Base-by-base conservation (phyloP, 2,888 invertebrate species). In the Perizoma flavofasciatum region DNA sequence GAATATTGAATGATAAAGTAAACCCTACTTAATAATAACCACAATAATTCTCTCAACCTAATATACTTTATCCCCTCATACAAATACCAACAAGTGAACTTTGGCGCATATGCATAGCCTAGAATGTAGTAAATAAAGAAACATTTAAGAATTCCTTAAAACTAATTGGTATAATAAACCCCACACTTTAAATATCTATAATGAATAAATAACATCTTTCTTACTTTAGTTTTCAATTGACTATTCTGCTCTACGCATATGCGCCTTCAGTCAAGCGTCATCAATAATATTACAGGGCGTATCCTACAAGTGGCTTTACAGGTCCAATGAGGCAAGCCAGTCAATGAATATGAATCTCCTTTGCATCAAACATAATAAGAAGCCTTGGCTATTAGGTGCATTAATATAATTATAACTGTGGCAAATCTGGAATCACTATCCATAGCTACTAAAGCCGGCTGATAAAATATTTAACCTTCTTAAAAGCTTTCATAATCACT, bases 311-410 rank as follows among this genome's bases (percentile, higher is more conserved):
- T 59, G 60, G 50, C 60, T 63, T 57, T 55, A 64, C 57, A 59
- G 47, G 55, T 59, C 56, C 47, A 49, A 59, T 49, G 58, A 62
- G 60, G 62, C 61, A 62, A 66, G 59, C 55, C 56, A 60, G 58
- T 59, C 55, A 63, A 59, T 48, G 57, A 53, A 54, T 44, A 52
- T 43, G 33, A 41, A 40, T 22, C 22, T 44, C 48, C 57, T 50
- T n/a, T 50, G 63, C 56, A 53, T 56, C 40, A 47, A 59, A 47
- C 56, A 59, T 59, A 53, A 58, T 48, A 53, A 48, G 40, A 69
- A 64, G 59, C 57, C 40, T 50, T 10, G 47, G 58, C 53, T 55
- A 59, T 54, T 22, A 59, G 55, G 65, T 65, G 68, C 60, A 49
- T 61, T 61, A 64, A 62, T 61, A 57, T 59, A 53, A 52, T 52